Conservation (phyloP, 2,888 invertebrate genomes). For the Papilio protenor region DNA sequence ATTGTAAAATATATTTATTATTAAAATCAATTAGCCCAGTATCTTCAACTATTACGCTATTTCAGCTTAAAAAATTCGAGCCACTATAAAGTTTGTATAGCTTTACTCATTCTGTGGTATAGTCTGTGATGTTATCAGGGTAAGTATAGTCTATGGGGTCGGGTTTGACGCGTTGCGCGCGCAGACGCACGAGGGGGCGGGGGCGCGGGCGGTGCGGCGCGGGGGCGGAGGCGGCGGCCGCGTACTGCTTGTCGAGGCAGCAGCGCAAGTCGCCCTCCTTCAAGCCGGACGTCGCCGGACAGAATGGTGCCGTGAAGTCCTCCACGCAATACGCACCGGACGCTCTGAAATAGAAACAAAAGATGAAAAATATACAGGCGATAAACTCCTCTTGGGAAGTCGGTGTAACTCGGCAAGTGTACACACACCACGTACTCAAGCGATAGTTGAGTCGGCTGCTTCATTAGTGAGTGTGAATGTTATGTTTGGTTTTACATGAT, state of each 20-base stretch:
- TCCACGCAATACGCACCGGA: constrained; percentile 89
- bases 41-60: not conserved
- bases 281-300: constrained; percentile 86
- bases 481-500: too few relatives aligned
- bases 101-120: constrained; percentile 3
- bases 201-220: constrained; percentile 71
- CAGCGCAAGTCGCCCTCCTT: constrained; percentile 87
- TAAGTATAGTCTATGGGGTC: constrained; percentile 32
- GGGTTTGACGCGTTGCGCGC: constrained; percentile 47
- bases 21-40: too few relatives aligned
- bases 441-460: too few relatives aligned
- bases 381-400: too few relatives aligned
- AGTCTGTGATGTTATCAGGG: constrained; percentile 10
- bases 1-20: too few relatives aligned
- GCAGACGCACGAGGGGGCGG: constrained; percentile 58
- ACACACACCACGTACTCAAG: too few relatives aligned
- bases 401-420: too few relatives aligned
- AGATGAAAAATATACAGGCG: not conserved
- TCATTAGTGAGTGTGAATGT: too few relatives aligned
- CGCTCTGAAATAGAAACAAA: constrained; percentile 73
- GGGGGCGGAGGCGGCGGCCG: constrained; percentile 62
- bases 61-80: not conserved
- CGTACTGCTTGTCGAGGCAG: constrained; percentile 83
- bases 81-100: not conserved
- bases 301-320: constrained; percentile 87